Evolutionary conservation across 2,113 vertebrate genomes (phyloP), one percentile per base, ranked within the genome.

Genomic region (Morone saxatilis): DNA sequence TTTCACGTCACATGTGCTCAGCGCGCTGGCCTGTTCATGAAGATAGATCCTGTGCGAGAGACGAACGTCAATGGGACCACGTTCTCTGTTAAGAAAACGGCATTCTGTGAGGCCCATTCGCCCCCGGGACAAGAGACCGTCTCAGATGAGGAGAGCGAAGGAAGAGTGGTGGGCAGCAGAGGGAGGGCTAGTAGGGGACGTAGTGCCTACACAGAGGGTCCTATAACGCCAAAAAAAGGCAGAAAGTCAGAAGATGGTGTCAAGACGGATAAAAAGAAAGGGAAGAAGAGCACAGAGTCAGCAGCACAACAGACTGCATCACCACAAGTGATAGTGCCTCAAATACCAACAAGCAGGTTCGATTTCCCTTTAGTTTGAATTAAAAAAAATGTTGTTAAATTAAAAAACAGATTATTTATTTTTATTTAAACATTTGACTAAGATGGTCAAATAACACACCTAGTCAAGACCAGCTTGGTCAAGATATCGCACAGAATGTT

Each of bases 1-100:
- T 99, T 99, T 91, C 98, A 99, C 0, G 98, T 99, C 89, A 99
- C 98, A 0, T 99, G 98, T 65, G 98, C 98, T 8, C 98, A 99
- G 90, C 96, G 96, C 5, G 97, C 98, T 0, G 98, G 98, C 5
- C 95, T 99, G 76, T 99, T 99, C 90, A 99, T 99, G 98, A 99
- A 99, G 95, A 99, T 99, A 0, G 98, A 99, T 22, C 98, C 98
- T 13, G 97, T 99, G 91, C 94, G 98, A 43, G 98, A 99, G 91
- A 99, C 97, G 66, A 96, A 95, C 66, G 87, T 97, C 83, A 97
- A 99, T 0, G 98, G 98, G 62, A 99, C 97, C 0, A 99, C 96
- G 0, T 99, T 99, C 87, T 98, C 97, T 0, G 98, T 99, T 60
- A 98, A 97, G 81, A 99, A 99, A 92, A 99, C 98, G 0, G 98